phyloP scores from a whole-genome alignment of 2,888 invertebrate genomes.

The Allolobophora icterica region DNA sequence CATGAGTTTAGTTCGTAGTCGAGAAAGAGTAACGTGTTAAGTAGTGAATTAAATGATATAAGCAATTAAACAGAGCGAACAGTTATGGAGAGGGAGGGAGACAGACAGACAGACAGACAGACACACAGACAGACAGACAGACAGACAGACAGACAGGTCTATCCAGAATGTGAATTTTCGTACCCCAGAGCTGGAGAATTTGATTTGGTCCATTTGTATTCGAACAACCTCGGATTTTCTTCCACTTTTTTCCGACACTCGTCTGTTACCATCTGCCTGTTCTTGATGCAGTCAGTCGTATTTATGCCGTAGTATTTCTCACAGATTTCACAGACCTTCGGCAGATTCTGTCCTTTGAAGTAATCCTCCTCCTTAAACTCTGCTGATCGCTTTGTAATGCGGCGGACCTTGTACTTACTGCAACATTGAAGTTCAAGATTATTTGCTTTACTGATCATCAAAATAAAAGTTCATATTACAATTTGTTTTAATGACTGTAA shows the following conservation, averaged over 20 bases:
- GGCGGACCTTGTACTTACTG: background rate
- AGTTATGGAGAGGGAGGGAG: too few relatives aligned
- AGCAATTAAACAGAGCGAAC: too few relatives aligned
- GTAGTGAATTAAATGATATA: too few relatives aligned
- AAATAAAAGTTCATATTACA: too few relatives aligned
- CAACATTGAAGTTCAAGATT: background rate
- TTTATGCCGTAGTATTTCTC: background rate
- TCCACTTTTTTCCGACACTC: background rate
- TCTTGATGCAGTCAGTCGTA: background rate
- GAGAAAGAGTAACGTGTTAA: too few relatives aligned
- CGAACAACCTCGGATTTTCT: background rate
- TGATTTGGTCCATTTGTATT: background rate
- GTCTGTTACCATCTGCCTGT: background rate
- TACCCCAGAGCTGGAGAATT: background rate
- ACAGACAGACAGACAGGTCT: too few relatives aligned
- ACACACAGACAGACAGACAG: too few relatives aligned
- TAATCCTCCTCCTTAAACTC: background rate
- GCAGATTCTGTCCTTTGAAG: background rate
- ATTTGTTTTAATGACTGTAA: too few relatives aligned
- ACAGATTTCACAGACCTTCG: background rate
- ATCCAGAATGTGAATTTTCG: background rate
- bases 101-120: too few relatives aligned
- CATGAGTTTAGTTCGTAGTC: too few relatives aligned
- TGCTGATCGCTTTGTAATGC: background rate
- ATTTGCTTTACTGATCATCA: too few relatives aligned